phyloP scores from a whole-genome alignment of 2,797 vertebrate species.

The Peromyscus nudipes region DNA sequence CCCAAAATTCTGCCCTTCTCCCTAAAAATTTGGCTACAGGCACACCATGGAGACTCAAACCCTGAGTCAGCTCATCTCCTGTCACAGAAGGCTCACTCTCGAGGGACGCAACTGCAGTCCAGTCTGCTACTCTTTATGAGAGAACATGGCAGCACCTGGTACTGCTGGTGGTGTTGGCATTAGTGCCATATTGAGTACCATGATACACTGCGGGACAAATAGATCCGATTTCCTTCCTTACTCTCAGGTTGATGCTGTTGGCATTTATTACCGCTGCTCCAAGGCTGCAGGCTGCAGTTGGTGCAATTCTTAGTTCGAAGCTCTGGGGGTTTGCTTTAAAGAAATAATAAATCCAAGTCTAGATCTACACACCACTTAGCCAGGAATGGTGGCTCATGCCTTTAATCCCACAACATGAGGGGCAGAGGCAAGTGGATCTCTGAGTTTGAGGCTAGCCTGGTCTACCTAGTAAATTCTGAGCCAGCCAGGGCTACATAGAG shows the following conservation, averaged over 20 bases:
- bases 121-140: neutral
- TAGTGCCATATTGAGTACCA: neutral
- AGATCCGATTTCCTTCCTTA: neutral
- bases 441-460: neutral
- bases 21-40: neutral
- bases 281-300: neutral
- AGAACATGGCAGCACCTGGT: neutral
- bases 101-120: neutral
- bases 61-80: neutral
- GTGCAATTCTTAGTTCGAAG: neutral
- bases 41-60: neutral
- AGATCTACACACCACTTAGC: neutral
- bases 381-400: neutral
- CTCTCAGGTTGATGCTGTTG: neutral
- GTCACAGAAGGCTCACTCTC: neutral
- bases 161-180: neutral
- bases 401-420: neutral
- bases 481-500: neutral
- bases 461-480: neutral
- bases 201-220: neutral
- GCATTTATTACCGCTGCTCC: neutral
- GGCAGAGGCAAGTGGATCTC: neutral
- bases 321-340: neutral
- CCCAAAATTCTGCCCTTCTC: neutral
- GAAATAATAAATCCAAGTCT: neutral